Evolutionary conservation across 1,140 invertebrate genomes (phyloP).

Genomic region (Ditylenchus dipsaci): DNA sequence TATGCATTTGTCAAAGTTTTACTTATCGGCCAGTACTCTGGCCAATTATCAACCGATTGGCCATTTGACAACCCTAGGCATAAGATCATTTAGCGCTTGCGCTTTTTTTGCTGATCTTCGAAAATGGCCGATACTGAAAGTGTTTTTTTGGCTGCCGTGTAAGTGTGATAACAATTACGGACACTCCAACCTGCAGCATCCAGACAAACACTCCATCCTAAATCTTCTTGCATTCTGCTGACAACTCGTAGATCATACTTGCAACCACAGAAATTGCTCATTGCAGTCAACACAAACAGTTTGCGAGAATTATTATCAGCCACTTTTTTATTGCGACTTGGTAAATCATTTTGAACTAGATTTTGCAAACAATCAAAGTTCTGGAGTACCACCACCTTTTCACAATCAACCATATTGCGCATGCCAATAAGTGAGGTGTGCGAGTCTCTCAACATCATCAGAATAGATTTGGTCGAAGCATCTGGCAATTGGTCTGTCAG

Average conservation of each 20-base stretch:
- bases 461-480: slow-evolving; percentile 57
- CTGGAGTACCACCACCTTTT: slow-evolving; percentile 20
- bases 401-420: slow-evolving; percentile 64
- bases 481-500: slow-evolving; percentile 48
- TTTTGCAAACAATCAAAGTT: slow-evolving; percentile 39
- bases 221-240: background rate
- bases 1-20: no score
- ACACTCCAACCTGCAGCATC: slow-evolving; percentile 35
- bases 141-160: slow-evolving; percentile 15
- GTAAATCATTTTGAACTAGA: slow-evolving; percentile 34
- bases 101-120: no score
- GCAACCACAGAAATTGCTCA: slow-evolving; percentile 87
- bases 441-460: slow-evolving; percentile 77
- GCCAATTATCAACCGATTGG: no score
- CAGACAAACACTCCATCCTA: slow-evolving; percentile 63
- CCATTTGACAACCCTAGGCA: no score
- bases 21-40: no score
- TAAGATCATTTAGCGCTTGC: no score
- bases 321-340: background rate
- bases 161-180: slow-evolving; percentile 39
- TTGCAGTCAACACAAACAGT: slow-evolving; percentile 79
- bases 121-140: no score
- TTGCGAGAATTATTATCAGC: slow-evolving; percentile 6
- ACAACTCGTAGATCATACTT: slow-evolving; percentile 69
- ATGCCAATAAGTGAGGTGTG: slow-evolving; percentile 91